A percentile compares a stretch with the other conserved stretches of the same genome.
phyloP scores from a whole-genome alignment of 2,888 invertebrate species.

The Harmothoe impar region DNA sequence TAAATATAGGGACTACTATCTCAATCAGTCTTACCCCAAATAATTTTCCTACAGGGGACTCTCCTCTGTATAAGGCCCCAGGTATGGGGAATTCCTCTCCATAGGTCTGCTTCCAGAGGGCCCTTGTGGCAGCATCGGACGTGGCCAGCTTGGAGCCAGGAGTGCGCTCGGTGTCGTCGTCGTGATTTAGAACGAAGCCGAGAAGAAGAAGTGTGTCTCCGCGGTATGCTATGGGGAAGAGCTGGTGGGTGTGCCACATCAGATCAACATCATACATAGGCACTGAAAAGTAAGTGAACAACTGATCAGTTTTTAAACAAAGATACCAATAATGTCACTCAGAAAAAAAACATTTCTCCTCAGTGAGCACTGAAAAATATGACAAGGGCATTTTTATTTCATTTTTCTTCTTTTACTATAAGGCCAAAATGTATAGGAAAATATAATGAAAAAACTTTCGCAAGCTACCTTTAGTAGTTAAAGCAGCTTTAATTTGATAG shows the following conservation, averaged over 20 bases:
- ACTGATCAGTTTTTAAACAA: neutral
- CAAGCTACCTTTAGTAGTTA: too few species aligned
- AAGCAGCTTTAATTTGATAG: too few species aligned
- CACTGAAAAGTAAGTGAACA: conserved; percentile 79
- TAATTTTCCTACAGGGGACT: conserved; percentile 82
- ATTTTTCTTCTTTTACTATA: too few species aligned
- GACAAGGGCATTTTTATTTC: too few species aligned
- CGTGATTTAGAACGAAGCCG: conserved; percentile 83
- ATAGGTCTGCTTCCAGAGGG: conserved; percentile 83
- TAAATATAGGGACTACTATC: too few species aligned
- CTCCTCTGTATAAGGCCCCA: conserved; percentile 84
- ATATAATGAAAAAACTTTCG: too few species aligned
- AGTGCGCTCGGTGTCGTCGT: conserved; percentile 84
- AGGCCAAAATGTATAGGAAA: too few species aligned
- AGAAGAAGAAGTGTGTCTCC: conserved; percentile 78
- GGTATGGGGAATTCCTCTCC: conserved; percentile 82
- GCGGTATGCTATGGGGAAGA: conserved; percentile 80
- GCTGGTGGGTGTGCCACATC: conserved; percentile 85
- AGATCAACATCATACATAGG: conserved; percentile 85
- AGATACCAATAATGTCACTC: neutral
- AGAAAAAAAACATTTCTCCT: neutral
- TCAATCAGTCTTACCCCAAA: neutral
- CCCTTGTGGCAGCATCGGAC: conserved; percentile 83
- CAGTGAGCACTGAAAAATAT: neutral
- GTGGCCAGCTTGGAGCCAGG: conserved; percentile 82